These are phyloP conservation scores for Eclectus roratus DNA, from an alignment of 2,113 vertebrate genomes.

Conservation along the genomic window DNA sequence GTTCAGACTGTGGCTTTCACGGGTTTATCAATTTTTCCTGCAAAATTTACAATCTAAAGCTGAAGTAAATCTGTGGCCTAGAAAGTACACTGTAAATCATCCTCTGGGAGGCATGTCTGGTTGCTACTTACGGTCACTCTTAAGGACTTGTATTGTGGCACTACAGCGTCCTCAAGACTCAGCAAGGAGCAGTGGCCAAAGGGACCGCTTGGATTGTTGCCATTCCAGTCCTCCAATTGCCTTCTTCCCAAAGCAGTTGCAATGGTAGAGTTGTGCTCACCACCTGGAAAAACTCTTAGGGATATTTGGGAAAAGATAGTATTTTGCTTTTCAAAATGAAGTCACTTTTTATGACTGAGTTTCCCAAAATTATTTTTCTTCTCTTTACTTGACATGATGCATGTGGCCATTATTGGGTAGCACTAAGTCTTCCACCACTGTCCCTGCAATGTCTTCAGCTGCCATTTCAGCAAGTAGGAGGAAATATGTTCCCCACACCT, in stretches of 20 bases:
- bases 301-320: not conserved
- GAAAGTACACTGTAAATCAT: not conserved
- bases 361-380: not conserved
- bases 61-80: not conserved
- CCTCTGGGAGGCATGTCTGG: not conserved
- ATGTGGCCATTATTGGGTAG: not conserved
- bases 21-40: not conserved
- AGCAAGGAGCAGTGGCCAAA: not conserved
- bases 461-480: not conserved
- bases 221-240: not conserved
- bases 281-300: not conserved
- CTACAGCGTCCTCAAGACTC: not conserved
- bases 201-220: not conserved
- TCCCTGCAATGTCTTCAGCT: not conserved
- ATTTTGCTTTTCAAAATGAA: not conserved
- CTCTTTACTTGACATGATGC: not conserved
- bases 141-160: not conserved
- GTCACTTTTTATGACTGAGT: rapidly evolving
- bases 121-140: not conserved
- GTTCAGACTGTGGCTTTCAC: not conserved
- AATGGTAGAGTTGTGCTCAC: not conserved
- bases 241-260: not conserved
- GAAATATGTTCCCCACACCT: not conserved
- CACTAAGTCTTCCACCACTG: not conserved
- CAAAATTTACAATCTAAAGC: not conserved